Evolutionary conservation across 1,140 invertebrate species (phyloP), one percentile per base, ranked within the genome.

Genomic region (Teleogryllus occipitalis): DNA sequence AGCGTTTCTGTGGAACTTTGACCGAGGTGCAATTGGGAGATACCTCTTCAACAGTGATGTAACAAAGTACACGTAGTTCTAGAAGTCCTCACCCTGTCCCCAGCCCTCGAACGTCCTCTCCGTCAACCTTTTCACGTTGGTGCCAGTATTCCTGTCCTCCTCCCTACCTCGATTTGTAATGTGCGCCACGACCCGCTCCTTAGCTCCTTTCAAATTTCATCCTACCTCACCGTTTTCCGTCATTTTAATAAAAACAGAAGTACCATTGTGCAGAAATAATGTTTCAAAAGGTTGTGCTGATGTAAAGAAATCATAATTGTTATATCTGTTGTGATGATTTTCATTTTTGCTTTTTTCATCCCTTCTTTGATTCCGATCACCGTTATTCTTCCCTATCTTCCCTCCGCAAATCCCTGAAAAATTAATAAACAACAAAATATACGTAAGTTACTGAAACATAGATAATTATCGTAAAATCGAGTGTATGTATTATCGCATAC

Each of bases 221-320:
- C 76, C 76, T 77, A 77, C 76, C 76, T 77, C 76, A 77, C 76
- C 76, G 54, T 65, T 77, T 77, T 77, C 76, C 76, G 76, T 49
- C 76, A 77, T 77, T 77, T 77, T 77, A 77, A 77, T 77, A 54
- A 76, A 76, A 77, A 77, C 46, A 77, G 48, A 76, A 65, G 75
- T 76, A 80, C 49, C 75, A 21, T 76, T 76, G 75, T 77, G 76
- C 79, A 77, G 46, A 75, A 54, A 76, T 48, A 77, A 77, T 77
- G 48, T 80, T 80, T 80, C 75, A 80, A 80, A 82, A 81, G 81
- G 81, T 82, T 81, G 81, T 82, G 81, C 81, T 82, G 81, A 81
- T 82, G 80, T 80, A 65, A 79, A 81, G 48, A 81, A 79, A 72
- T 80, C 76, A 79, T 82, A 82, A 76, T 82, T 82, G 81, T 82